These are phyloP conservation scores for Myotis pilosus DNA, from an alignment of 2,797 vertebrate species.

Conservation along the genomic window DNA sequence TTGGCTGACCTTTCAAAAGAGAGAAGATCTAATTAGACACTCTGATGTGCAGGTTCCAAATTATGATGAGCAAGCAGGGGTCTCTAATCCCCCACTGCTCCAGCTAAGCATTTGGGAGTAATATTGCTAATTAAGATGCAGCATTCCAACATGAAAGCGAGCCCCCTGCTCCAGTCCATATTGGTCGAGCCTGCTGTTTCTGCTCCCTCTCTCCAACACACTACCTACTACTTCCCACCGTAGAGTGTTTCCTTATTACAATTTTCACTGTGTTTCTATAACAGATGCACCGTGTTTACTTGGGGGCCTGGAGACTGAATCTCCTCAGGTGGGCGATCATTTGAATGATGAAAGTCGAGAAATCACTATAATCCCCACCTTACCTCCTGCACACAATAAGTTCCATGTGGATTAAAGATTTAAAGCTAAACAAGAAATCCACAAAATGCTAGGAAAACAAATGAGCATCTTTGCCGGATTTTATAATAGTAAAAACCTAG, in stretches of 20 bases:
- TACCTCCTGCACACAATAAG: constrained; percentile 49
- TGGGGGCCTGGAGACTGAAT: constrained; percentile 41
- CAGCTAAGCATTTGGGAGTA: constrained; percentile 58
- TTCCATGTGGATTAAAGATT: constrained; percentile 44
- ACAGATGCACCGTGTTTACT: constrained; percentile 53
- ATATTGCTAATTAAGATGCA: constrained; percentile 70
- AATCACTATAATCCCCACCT: constrained; percentile 49
- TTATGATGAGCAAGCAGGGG: constrained; percentile 64
- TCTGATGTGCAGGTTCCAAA: constrained; percentile 62
- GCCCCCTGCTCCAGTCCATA: background rate
- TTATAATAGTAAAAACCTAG: background rate
- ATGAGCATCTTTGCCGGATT: background rate
- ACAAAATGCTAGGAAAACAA: constrained; percentile 18
- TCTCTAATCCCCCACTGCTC: constrained; percentile 54
- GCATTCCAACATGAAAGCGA: background rate
- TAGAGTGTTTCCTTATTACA: constrained; percentile 12
- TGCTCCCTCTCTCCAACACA: background rate
- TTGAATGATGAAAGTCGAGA: constrained; percentile 55
- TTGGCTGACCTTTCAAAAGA: constrained; percentile 76
- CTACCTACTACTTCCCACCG: background rate
- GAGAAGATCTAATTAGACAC: constrained; percentile 76
- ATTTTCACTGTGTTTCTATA: constrained; percentile 45
- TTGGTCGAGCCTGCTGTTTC: background rate
- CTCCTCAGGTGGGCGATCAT: constrained; percentile 68
- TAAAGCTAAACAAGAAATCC: constrained; percentile 45